phyloP scores from a whole-genome alignment of 2,113 vertebrate species.

The Nymphicus hollandicus region DNA sequence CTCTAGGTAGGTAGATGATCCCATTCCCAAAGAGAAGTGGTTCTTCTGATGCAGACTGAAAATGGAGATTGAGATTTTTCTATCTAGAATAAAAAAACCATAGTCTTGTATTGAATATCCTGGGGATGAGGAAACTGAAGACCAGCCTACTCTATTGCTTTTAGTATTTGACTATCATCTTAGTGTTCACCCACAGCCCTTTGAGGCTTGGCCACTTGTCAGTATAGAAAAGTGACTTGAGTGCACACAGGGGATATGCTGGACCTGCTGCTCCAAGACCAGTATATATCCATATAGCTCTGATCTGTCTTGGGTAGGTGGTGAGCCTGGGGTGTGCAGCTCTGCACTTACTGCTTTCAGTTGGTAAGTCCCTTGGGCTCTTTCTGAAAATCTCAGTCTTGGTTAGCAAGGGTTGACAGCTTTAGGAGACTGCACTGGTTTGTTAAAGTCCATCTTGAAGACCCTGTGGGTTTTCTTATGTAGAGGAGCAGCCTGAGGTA shows the following conservation, averaged over 20 bases:
- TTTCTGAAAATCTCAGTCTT: neutral
- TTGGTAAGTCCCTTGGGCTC: neutral
- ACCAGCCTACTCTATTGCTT: neutral
- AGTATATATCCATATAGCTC: rapidly evolving
- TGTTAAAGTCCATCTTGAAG: neutral
- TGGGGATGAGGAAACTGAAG: neutral
- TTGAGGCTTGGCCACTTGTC: neutral
- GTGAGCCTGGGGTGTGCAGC: neutral
- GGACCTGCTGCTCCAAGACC: neutral
- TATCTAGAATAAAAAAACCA: neutral
- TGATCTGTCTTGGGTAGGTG: neutral
- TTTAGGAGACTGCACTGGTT: neutral
- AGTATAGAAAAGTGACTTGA: neutral
- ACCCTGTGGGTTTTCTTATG: neutral
- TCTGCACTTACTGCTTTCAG: neutral
- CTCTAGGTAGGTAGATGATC: neutral
- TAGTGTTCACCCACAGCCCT: neutral
- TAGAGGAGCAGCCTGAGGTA: neutral
- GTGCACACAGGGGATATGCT: neutral
- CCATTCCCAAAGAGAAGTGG: neutral
- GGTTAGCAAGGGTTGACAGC: neutral
- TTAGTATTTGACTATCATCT: neutral
- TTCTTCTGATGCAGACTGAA: neutral
- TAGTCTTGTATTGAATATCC: neutral
- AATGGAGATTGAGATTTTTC: neutral